These are phyloP conservation scores for Macropis europaea DNA, from an alignment of 2,888 invertebrate species.

Conservation along the genomic window DNA sequence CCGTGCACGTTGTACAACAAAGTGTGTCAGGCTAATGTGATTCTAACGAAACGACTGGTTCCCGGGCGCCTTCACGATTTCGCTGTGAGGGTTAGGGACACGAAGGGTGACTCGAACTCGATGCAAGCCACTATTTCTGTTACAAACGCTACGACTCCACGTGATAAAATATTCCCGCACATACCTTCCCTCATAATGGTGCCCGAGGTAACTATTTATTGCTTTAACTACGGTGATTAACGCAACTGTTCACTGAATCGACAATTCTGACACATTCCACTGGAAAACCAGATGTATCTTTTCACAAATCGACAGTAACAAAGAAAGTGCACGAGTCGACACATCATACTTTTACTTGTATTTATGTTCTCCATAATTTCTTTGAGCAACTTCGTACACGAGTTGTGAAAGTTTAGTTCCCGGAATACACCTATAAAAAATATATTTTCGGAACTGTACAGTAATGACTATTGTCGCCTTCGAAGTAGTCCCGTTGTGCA, in stretches of 20 bases:
- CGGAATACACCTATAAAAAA: no score
- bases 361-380: no score
- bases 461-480: no score
- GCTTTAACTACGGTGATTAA: constrained; percentile 4
- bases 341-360: no score
- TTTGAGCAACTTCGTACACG: no score
- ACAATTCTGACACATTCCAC: not conserved
- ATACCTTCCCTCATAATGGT: constrained; percentile 88
- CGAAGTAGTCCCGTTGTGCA: no score
- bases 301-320: no score
- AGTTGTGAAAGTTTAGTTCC: no score
- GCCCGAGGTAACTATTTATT: constrained; percentile 83
- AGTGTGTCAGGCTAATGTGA: constrained; percentile 93
- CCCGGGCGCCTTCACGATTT: constrained; percentile 93
- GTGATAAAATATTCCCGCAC: constrained; percentile 90
- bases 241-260: not conserved
- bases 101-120: constrained; percentile 87
- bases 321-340: no score
- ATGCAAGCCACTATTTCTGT: constrained; percentile 91
- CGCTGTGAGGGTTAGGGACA: constrained; percentile 86
- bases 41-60: constrained; percentile 88
- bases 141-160: constrained; percentile 91
- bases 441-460: no score
- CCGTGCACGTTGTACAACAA: constrained; percentile 93
- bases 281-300: not conserved